Percentiles rank a stretch among this genome's conserved stretches.
These are phyloP conservation scores for Oryzaephilus surinamensis DNA, from an alignment of 1,140 invertebrate species.

Conservation along the genomic window DNA sequence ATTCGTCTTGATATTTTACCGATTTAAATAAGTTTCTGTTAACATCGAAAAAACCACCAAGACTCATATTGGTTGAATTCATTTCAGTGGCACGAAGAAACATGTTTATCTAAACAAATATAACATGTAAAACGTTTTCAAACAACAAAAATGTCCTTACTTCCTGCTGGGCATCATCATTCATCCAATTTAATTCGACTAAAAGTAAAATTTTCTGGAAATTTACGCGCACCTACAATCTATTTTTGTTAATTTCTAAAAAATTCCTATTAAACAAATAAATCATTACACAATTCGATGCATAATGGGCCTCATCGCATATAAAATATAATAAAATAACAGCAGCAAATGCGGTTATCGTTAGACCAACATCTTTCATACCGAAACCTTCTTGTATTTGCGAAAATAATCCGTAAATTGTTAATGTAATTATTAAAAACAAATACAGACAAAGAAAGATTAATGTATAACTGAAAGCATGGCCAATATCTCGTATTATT, in stretches of 20 bases:
- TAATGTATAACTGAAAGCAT: slow-evolving; percentile 49
- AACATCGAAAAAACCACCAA: slow-evolving; percentile 56
- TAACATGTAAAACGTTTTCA: slow-evolving; percentile 1
- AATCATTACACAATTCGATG: slow-evolving; percentile 37
- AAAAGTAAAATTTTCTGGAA: slow-evolving; percentile 58
- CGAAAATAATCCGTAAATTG: slow-evolving; percentile 54
- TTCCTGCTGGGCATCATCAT: slow-evolving; percentile 34
- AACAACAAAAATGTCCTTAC: slow-evolving; percentile 14
- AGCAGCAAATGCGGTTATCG: slow-evolving; percentile 49
- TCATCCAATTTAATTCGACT: slow-evolving; percentile 52
- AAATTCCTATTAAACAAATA: slow-evolving; percentile 3
- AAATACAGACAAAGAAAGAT: slow-evolving; percentile 53
- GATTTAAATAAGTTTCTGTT: slow-evolving; percentile 57
- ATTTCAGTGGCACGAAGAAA: slow-evolving; percentile 57
- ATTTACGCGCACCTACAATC: slow-evolving; percentile 46
- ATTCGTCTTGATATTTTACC: slow-evolving; percentile 31
- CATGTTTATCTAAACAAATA: slow-evolving; percentile 49
- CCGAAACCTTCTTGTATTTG: slow-evolving; percentile 56
- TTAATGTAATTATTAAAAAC: slow-evolving; percentile 55
- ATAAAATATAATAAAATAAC: slow-evolving; percentile 52
- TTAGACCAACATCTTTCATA: slow-evolving; percentile 52
- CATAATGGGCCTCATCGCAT: slow-evolving; percentile 56
- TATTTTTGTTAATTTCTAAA: neutral
- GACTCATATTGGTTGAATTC: slow-evolving; percentile 56
- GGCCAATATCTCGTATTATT: slow-evolving; percentile 48